A percentile compares a stretch with the other conserved stretches of the same genome.
Conservation (phyloP, 1,140 invertebrate genomes). For the Arctopsyche grandis region DNA sequence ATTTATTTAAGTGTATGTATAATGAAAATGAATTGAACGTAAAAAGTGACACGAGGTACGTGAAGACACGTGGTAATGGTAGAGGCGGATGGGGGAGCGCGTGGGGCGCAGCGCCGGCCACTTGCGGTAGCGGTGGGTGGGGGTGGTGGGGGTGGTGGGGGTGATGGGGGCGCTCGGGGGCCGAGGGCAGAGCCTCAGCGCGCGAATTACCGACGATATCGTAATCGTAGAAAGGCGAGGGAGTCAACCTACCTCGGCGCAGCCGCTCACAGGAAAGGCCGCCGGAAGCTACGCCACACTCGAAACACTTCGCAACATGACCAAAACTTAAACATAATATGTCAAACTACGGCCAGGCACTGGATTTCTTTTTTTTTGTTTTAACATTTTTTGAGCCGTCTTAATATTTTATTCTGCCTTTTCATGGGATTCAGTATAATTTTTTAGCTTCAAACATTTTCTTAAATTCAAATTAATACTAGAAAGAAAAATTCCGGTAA, state of each 20-base stretch:
- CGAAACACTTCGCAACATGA: not conserved
- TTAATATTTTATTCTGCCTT: too few species aligned
- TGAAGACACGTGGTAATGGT: not conserved
- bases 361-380: too few species aligned
- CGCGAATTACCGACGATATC: not conserved
- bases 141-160: too few species aligned
- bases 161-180: not conserved
- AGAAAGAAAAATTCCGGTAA: too few species aligned
- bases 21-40: not conserved
- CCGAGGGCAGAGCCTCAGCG: not conserved
- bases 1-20: too few species aligned
- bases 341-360: too few species aligned
- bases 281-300: not conserved
- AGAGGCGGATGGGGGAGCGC: too few species aligned
- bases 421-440: too few species aligned
- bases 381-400: too few species aligned
- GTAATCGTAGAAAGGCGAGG: not conserved
- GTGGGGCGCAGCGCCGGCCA: not conserved
- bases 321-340: not conserved
- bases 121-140: not conserved
- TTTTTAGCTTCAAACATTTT: too few species aligned
- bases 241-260: conserved; percentile 14
- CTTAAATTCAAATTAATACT: too few species aligned
- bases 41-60: not conserved
- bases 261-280: conserved; percentile 32